phyloP scores from a whole-genome alignment of 2,113 vertebrate species.

The Marcusenius ussheri region DNA sequence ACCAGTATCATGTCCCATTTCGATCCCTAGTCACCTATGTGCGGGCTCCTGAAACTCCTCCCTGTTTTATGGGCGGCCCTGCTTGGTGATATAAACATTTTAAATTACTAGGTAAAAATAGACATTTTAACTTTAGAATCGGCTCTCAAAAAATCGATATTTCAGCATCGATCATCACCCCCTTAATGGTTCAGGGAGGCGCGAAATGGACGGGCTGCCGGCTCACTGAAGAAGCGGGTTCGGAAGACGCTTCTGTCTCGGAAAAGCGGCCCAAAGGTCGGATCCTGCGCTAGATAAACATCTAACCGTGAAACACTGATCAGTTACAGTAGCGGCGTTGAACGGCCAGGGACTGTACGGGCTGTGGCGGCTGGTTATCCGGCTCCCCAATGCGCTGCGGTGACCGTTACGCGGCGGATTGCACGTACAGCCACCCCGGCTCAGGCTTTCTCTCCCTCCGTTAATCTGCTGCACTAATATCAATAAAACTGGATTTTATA shows the following conservation, averaged over 20 bases:
- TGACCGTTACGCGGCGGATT: neutral
- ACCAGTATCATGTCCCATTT: neutral
- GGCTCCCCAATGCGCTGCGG: neutral
- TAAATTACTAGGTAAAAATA: neutral
- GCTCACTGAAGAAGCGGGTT: neutral
- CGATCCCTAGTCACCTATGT: neutral
- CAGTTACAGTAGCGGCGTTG: neutral
- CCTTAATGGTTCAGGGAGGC: neutral
- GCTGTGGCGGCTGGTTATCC: neutral
- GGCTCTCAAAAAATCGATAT: neutral
- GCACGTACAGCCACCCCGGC: neutral
- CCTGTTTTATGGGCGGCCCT: neutral
- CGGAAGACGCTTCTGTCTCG: neutral
- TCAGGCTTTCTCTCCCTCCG: neutral
- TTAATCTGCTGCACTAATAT: neutral
- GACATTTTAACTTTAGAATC: neutral
- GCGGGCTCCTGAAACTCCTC: neutral
- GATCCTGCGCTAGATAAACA: neutral
- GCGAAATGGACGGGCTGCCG: neutral
- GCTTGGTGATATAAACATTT: neutral
- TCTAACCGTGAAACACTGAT: neutral
- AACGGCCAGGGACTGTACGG: neutral
- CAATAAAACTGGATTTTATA: neutral
- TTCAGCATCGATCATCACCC: neutral
- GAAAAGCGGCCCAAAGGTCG: neutral